Evolutionary conservation across 1,140 invertebrate genomes (phyloP), one percentile per base, ranked within the genome.

Genomic region (Aphelinus certus): DNA sequence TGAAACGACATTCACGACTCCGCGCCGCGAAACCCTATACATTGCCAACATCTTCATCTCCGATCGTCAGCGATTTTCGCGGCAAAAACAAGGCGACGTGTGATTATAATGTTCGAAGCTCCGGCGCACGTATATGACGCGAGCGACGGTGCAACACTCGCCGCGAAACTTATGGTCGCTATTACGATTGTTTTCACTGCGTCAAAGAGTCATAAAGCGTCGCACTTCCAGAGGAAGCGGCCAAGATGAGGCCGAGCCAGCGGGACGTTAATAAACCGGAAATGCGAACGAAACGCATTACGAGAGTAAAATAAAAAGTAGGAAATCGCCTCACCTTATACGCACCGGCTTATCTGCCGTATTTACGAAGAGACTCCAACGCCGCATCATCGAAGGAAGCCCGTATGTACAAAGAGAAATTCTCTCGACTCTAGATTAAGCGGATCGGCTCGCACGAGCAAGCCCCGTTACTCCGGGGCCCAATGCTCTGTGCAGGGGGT

Each of bases 141-240:
- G 26, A 26, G 26, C 26, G 26, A 26, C 26, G 26, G 26, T 26
- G 26, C 26, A 26, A 26, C 26, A 26, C 26, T 26, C 26, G 26
- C 26, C 26, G 26, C 45, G 60, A 62, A 62, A 62, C 42, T 62
- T 62, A 62, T 62, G 42, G 60, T 4, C 43, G 7, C 60, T 9
- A 62, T 63, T 63, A 63, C 46, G 43, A 48, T 48, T 4, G 10
- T 7, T 63, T 63, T 63, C 61, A 48, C 61, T 63, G 43, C 61
- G n/a, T 63, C 46, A 63, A 63, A 46, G 48, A 4, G 61, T 63
- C 61, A 48, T 63, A 63, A 63, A 63, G 7, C 3, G 2, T 46
- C 61, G 7, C 43, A 45, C 26, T 48, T 46, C 43, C n/a, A 42
- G 42, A 10, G 61, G 61, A 63, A 63, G 61, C 46, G 43, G 43